Conservation (phyloP, 2,888 invertebrate genomes). For the Macaria liturata region DNA sequence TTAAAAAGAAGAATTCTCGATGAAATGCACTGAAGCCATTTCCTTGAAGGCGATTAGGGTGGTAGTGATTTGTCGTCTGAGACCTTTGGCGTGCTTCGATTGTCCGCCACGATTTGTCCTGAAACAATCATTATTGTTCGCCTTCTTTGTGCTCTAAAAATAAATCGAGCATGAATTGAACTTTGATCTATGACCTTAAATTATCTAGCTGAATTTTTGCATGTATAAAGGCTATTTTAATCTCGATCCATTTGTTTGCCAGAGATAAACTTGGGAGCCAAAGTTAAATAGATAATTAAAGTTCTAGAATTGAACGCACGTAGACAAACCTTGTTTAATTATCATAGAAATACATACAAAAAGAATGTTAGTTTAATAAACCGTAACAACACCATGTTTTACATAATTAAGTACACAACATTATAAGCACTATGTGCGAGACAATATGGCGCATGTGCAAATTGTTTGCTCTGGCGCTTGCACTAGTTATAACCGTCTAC, state of each 20-base stretch:
- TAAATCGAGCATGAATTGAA: constrained; percentile 2
- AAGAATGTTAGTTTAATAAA: no score
- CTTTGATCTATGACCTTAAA: background rate
- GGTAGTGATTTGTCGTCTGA: constrained; percentile 63
- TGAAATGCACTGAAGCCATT: constrained; percentile 81
- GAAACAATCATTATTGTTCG: constrained; percentile 30
- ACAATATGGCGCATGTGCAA: constrained; percentile 23
- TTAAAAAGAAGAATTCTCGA: constrained; percentile 81
- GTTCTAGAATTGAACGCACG: no score
- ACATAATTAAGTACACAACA: background rate
- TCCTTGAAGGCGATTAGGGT: constrained; percentile 73
- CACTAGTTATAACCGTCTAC: constrained; percentile 25
- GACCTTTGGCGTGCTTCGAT: constrained; percentile 33
- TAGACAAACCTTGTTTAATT: no score
- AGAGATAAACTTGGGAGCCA: no score
- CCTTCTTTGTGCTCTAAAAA: constrained; percentile 11
- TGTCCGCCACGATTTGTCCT: constrained; percentile 34
- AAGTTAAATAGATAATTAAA: no score
- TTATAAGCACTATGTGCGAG: background rate
- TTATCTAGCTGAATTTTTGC: background rate
- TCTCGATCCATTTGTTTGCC: no score
- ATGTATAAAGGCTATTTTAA: no score
- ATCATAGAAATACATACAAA: no score
- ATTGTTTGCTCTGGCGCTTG: constrained; percentile 26
- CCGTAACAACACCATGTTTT: no score